These are phyloP conservation scores for Caenorhabditis inopinata DNA, from an alignment of 1,140 invertebrate genomes.

Conservation along the genomic window DNA sequence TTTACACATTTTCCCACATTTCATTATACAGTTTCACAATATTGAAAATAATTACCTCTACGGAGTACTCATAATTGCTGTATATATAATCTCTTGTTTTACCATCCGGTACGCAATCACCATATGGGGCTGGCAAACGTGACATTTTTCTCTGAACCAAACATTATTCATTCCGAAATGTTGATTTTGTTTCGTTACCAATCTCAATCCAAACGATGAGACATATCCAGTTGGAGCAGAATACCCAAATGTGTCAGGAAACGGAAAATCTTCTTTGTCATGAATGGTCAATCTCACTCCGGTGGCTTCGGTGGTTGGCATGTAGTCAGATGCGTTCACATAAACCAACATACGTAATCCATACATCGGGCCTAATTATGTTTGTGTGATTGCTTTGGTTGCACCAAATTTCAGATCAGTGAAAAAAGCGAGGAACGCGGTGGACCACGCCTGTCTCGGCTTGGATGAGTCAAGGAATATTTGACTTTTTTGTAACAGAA, in stretches of 20 bases:
- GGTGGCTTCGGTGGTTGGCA: constrained; percentile 57
- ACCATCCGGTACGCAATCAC: constrained; percentile 59
- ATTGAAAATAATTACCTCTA: constrained; percentile 47
- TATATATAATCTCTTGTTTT: constrained; percentile 59
- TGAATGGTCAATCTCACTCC: constrained; percentile 58
- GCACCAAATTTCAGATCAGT: too few species aligned
- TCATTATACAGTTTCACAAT: too few species aligned
- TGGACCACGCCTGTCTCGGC: too few species aligned
- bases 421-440: too few species aligned
- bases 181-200: constrained; percentile 36
- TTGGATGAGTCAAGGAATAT: too few species aligned
- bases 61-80: constrained; percentile 58
- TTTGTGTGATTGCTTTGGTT: too few species aligned
- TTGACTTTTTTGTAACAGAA: not conserved
- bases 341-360: constrained; percentile 56
- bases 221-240: constrained; percentile 63
- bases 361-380: constrained; percentile 56
- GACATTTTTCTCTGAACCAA: constrained; percentile 57
- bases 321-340: constrained; percentile 58
- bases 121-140: constrained; percentile 59
- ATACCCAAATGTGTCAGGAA: constrained; percentile 62
- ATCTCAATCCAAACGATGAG: constrained; percentile 60
- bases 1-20: too few species aligned
- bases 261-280: constrained; percentile 60
- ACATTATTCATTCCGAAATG: not conserved